Conservation (phyloP, 2,888 invertebrate species). For the Ophion ellenae region DNA sequence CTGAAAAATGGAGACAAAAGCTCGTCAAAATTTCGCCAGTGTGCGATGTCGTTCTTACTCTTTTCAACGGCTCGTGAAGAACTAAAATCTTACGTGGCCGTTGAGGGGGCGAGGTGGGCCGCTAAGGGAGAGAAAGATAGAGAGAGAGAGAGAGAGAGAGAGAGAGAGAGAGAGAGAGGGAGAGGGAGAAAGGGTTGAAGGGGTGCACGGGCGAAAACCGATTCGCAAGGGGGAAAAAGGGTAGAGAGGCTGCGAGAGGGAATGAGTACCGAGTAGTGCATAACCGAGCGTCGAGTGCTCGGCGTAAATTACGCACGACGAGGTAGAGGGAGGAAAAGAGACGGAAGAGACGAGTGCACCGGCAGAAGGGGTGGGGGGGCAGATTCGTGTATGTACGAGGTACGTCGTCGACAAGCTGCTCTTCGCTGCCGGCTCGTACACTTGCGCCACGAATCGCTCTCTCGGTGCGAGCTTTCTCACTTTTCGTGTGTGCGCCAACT, state of each 20-base stretch:
- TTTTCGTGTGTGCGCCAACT: conserved; percentile 50
- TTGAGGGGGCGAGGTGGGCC: not conserved
- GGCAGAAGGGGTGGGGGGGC: not conserved
- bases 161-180: not conserved
- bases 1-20: not conserved
- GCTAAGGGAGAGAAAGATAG: not conserved
- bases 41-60: not conserved
- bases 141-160: not conserved
- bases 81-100: conserved; percentile 29
- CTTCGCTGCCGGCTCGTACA: conserved; percentile 46
- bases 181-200: conserved; percentile 16
- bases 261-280: conserved; percentile 57
- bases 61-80: not conserved
- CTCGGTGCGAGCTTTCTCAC: conserved; percentile 60
- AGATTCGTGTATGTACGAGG: conserved; percentile 24
- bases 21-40: not conserved
- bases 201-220: conserved; percentile 7
- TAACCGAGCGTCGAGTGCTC: conserved; percentile 64
- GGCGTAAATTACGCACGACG: conserved; percentile 68
- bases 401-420: conserved; percentile 53
- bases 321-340: conserved; percentile 30
- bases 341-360: conserved; percentile 34
- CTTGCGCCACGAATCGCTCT: conserved; percentile 48
- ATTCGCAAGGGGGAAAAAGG: conserved; percentile 35
- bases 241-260: conserved; percentile 39